Base-by-base conservation (phyloP, 2,888 invertebrate genomes). In the Tineola bisselliella region DNA sequence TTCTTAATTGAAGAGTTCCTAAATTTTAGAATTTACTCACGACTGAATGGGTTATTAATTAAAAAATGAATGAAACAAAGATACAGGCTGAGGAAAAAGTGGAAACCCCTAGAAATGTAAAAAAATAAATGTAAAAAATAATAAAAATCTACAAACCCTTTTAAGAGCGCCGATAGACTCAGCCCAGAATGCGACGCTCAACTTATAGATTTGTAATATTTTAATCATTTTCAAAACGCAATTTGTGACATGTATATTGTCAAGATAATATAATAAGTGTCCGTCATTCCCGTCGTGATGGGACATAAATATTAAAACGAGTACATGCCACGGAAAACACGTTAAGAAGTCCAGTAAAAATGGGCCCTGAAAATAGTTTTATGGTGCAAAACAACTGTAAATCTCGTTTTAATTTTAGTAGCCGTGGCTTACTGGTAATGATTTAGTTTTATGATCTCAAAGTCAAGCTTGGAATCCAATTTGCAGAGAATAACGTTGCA, bases 321-420 rank as follows among this genome's bases (percentile, higher is more conserved):
- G 1, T 0, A 74, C 69, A 62, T 87, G 86, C 84, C 88, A 88
- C 1, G 89, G 88, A 44, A 88, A 82, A 65, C 83, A 81, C 8
- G 83, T 78, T 1, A 88, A 18, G 1, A 88, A 70, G 66, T 89
- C 89, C 8, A 84, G 60, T 15, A 76, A 52, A 63, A 89, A 88
- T 44, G 79, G 70, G 8, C 84, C 77, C 80, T 87, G 68, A 59
- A 77, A 76, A 25, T 25, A 25, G 25, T 25, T 25, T 25, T 25
- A 25, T 25, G 25, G 25, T 25, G 6, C 25, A 6, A 25, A 25
- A 25, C 25, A 25, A 25, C 25, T 25, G 25, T 25, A 25, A 25
- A 25, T 4, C 25, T 25, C 25, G 25, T 25, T 25, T 25, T 25
- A 25, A 25, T 4, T 25, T 25, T 25, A 25, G 25, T 25, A 6